Evolutionary conservation across 2,888 invertebrate species (phyloP).

Genomic region (Tholera decimalis): DNA sequence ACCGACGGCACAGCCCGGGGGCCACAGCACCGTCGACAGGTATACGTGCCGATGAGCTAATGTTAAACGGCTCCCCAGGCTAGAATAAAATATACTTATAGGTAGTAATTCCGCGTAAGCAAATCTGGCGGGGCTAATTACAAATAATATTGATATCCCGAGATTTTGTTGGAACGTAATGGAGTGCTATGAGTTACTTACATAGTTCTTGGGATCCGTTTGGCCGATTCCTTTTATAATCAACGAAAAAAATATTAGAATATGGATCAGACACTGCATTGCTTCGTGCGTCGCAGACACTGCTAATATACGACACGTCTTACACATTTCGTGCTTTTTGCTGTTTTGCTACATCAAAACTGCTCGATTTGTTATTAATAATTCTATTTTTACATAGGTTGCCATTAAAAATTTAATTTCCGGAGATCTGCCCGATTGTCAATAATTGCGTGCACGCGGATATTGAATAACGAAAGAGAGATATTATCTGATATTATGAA

Average conservation of each 20-base stretch:
- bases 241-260: slow-evolving; percentile 63
- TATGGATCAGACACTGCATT: slow-evolving; percentile 39
- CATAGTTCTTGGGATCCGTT: slow-evolving; percentile 71
- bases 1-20: slow-evolving; percentile 6
- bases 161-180: slow-evolving; percentile 1
- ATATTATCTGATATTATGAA: slow-evolving; percentile 62
- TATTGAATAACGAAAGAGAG: slow-evolving; percentile 62
- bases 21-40: slow-evolving; percentile 45
- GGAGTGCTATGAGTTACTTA: slow-evolving; percentile 65
- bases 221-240: slow-evolving; percentile 64
- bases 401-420: slow-evolving; percentile 77
- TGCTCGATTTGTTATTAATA: slow-evolving; percentile 30
- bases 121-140: slow-evolving; percentile 30
- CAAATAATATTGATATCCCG: slow-evolving; percentile 1
- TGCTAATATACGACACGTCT: slow-evolving; percentile 16
- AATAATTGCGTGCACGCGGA: slow-evolving; percentile 62
- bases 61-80: slow-evolving; percentile 40
- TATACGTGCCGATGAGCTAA: slow-evolving; percentile 58
- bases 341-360: slow-evolving; percentile 14
- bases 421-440: slow-evolving; percentile 66
- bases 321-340: slow-evolving; percentile 37
- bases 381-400: slow-evolving; percentile 54
- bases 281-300: slow-evolving; percentile 4
- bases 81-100: slow-evolving; percentile 46
- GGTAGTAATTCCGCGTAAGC: slow-evolving; percentile 29